Percentiles rank a stretch among this genome's conserved stretches.
Conservation (phyloP, 2,797 vertebrate species). For the Rhyacichthys aspro region DNA sequence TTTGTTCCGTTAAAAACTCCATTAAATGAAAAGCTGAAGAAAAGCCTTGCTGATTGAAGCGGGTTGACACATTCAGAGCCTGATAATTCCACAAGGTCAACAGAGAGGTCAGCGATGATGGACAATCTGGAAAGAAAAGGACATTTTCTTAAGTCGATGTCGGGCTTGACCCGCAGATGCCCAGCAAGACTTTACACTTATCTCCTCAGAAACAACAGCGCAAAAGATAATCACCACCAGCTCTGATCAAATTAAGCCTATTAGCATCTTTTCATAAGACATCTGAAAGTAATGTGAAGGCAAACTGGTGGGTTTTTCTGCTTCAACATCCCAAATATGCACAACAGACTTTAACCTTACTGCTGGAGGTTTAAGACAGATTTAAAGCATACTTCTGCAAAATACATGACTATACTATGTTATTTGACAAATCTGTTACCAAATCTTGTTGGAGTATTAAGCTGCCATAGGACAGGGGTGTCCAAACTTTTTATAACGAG, state of each 20-base stretch:
- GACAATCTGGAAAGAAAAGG: slow-evolving; percentile 31
- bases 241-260: slow-evolving; percentile 55
- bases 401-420: too few species aligned
- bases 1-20: too few species aligned
- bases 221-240: slow-evolving; percentile 38
- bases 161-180: slow-evolving; percentile 28
- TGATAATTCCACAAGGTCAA: slow-evolving; percentile 23
- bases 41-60: slow-evolving; percentile 32
- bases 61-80: slow-evolving; percentile 15
- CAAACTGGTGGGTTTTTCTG: slow-evolving; percentile 36
- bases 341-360: too few species aligned
- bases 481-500: too few species aligned
- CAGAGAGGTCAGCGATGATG: slow-evolving; percentile 19
- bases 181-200: slow-evolving; percentile 30
- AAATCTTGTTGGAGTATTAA: too few species aligned
- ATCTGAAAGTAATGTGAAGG: slow-evolving; percentile 22
- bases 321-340: slow-evolving; percentile 36
- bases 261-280: slow-evolving; percentile 51
- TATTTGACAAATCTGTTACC: too few species aligned
- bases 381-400: too few species aligned
- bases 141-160: slow-evolving; percentile 16
- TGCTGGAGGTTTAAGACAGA: too few species aligned
- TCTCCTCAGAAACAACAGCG: slow-evolving; percentile 24
- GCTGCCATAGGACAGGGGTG: too few species aligned
- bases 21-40: slow-evolving; percentile 47